phyloP scores from a whole-genome alignment of 2,888 invertebrate species.

The Rugalucina vietnamica region DNA sequence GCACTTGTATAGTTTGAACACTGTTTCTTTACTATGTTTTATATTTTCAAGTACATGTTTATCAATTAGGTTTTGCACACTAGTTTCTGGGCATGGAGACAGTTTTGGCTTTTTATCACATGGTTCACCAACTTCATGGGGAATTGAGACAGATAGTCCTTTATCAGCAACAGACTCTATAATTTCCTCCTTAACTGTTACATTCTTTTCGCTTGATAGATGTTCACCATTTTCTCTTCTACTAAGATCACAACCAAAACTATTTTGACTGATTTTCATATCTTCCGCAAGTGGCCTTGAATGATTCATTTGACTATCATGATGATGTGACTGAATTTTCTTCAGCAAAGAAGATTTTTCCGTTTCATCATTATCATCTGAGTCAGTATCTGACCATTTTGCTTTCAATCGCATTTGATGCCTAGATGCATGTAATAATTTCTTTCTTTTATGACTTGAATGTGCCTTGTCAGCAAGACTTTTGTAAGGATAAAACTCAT shows the following conservation, averaged over 20 bases:
- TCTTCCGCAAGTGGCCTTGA: too few relatives aligned
- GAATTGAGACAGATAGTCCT: background rate
- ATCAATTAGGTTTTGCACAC: background rate
- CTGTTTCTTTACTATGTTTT: background rate
- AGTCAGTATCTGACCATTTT: constrained; percentile 49
- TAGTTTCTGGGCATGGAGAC: background rate
- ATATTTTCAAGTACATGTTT: constrained; percentile 7
- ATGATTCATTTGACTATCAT: too few relatives aligned
- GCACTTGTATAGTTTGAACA: constrained; percentile 62
- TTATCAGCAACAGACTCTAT: background rate
- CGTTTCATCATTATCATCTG: constrained; percentile 23
- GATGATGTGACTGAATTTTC: too few relatives aligned
- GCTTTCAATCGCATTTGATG: constrained; percentile 3
- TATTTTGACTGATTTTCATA: too few relatives aligned
- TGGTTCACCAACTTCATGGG: background rate
- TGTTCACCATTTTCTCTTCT: background rate
- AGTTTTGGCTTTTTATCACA: constrained; percentile 1
- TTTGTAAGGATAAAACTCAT: background rate
- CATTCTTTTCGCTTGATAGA: background rate
- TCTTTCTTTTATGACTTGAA: background rate
- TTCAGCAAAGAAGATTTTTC: background rate
- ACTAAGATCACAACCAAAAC: too few relatives aligned
- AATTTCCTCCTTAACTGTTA: background rate
- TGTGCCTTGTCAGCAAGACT: background rate
- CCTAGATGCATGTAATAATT: background rate